Conservation (phyloP, 2,888 invertebrate species). For the Dyspetes luteomarginatus region DNA sequence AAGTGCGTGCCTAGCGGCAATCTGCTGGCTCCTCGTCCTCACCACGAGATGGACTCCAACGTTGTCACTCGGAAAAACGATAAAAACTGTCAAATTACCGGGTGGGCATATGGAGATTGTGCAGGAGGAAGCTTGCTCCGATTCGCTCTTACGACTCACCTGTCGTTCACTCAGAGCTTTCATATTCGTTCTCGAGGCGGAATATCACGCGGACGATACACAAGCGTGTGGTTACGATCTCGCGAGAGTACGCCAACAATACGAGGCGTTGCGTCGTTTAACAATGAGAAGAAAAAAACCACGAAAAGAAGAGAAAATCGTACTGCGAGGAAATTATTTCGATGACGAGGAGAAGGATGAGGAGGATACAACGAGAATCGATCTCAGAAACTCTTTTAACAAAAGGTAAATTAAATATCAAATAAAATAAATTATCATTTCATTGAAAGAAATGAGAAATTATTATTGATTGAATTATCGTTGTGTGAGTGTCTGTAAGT, state of each 20-base stretch:
- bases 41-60: constrained; percentile 42
- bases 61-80: constrained; percentile 45
- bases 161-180: constrained; percentile 79
- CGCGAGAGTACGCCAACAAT: constrained; percentile 42
- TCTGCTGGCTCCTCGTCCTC: constrained; percentile 63
- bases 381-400: constrained; percentile 78
- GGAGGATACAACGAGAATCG: constrained; percentile 69
- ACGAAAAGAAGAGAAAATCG: constrained; percentile 23
- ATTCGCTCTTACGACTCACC: constrained; percentile 76
- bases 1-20: constrained; percentile 71
- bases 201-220: constrained; percentile 73
- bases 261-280: constrained; percentile 22
- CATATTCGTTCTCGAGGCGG: constrained; percentile 79
- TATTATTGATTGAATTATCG: too few relatives aligned
- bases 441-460: too few relatives aligned
- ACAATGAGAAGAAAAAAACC: constrained; percentile 4
- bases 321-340: constrained; percentile 76
- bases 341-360: constrained; percentile 71
- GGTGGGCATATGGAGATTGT: constrained; percentile 79
- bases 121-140: constrained; percentile 79
- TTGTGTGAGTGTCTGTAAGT: too few relatives aligned
- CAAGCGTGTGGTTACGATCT: constrained; percentile 72
- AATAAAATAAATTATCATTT: too few relatives aligned
- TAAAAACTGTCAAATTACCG: constrained; percentile 59
- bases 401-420: constrained; percentile 76